Evolutionary conservation across 2,113 vertebrate species (phyloP).

Genomic region (Nesoenas mayeri): DNA sequence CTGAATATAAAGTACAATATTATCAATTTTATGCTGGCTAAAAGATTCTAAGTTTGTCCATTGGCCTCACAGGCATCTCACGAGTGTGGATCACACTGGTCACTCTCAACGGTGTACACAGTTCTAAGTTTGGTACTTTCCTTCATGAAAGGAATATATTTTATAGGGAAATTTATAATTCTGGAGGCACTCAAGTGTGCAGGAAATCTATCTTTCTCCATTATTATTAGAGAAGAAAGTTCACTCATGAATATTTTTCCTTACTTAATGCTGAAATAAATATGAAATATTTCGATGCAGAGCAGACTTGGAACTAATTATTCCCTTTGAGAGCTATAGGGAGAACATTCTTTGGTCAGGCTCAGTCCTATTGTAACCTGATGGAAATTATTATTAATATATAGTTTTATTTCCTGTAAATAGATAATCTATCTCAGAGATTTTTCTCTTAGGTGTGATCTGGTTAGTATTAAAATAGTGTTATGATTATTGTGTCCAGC

Average conservation of each 20-base stretch:
- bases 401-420: not conserved
- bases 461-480: not conserved
- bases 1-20: not conserved
- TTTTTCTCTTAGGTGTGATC: slow-evolving; percentile 19
- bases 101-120: not conserved
- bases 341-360: not conserved
- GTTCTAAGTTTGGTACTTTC: not conserved
- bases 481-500: not conserved
- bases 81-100: not conserved
- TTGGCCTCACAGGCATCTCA: not conserved
- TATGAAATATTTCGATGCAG: not conserved
- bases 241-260: not conserved
- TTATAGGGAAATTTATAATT: not conserved
- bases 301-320: not conserved
- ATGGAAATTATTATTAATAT: not conserved
- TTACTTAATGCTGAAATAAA: not conserved
- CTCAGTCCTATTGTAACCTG: not conserved
- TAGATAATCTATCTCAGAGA: not conserved
- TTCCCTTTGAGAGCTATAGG: not conserved
- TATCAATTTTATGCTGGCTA: not conserved
- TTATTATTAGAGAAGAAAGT: not conserved
- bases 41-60: not conserved
- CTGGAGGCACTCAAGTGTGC: not conserved
- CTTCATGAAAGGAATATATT: not conserved
- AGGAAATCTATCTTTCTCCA: not conserved